Percentiles rank a stretch among this genome's conserved stretches.
These are phyloP conservation scores for Mythimna pallens DNA, from an alignment of 2,888 invertebrate species.

Conservation along the genomic window DNA sequence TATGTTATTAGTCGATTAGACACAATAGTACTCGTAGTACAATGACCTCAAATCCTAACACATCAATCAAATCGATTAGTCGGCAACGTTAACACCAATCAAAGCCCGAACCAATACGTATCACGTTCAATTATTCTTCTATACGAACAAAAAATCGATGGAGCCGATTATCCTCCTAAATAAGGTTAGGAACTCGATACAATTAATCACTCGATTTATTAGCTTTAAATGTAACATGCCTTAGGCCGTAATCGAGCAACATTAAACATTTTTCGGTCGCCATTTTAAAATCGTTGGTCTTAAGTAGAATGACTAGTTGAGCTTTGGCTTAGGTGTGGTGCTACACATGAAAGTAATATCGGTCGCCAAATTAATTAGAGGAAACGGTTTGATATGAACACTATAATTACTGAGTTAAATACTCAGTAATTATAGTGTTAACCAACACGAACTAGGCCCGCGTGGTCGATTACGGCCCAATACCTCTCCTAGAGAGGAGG, in stretches of 20 bases:
- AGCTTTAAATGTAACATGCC: slow-evolving; percentile 54
- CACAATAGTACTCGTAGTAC: neutral
- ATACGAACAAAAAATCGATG: slow-evolving; percentile 55
- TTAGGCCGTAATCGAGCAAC: slow-evolving; percentile 40
- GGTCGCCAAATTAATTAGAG: slow-evolving; percentile 32
- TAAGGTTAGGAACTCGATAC: slow-evolving; percentile 59
- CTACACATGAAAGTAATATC: slow-evolving; percentile 32
- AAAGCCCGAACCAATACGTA: slow-evolving; percentile 25
- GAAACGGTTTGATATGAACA: slow-evolving; percentile 25
- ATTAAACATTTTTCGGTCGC: slow-evolving; percentile 55
- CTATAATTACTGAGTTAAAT: neutral
- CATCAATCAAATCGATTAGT: slow-evolving; percentile 45
- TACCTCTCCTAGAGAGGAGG: too few species aligned
- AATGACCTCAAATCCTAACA: slow-evolving; percentile 24
- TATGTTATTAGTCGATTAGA: neutral
- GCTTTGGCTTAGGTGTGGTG: slow-evolving; percentile 43
- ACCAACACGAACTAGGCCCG: too few species aligned
- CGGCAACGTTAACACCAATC: slow-evolving; percentile 43
- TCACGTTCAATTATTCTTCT: slow-evolving; percentile 51
- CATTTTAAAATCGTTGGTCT: slow-evolving; percentile 46
- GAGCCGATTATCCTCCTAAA: slow-evolving; percentile 60
- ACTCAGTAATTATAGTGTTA: too few species aligned
- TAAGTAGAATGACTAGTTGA: slow-evolving; percentile 28
- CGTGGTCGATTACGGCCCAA: too few species aligned
- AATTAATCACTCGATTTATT: slow-evolving; percentile 64